Percentiles rank a stretch among this genome's conserved stretches.
These are phyloP conservation scores for Chrysopilus asiliformis DNA, from an alignment of 2,888 invertebrate species.

Conservation along the genomic window DNA sequence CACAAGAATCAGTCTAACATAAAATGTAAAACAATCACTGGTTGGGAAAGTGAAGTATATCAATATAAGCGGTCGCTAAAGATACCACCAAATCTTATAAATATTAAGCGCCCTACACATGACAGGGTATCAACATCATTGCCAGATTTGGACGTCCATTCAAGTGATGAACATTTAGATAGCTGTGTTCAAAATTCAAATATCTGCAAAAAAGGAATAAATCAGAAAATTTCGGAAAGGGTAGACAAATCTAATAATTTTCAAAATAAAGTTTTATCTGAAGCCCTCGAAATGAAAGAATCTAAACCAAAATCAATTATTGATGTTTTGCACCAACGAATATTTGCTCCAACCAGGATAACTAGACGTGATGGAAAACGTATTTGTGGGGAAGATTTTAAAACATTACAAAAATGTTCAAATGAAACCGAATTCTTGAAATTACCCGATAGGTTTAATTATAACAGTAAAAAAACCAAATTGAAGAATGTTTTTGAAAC, in stretches of 20 bases:
- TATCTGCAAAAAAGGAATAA: conserved; percentile 9
- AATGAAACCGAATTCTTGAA: neutral
- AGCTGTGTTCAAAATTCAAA: too few relatives aligned
- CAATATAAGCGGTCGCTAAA: conserved; percentile 68
- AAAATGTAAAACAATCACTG: too few relatives aligned
- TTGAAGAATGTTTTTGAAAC: conserved; percentile 41
- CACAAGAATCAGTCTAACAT: too few relatives aligned
- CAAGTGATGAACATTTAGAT: conserved; percentile 58
- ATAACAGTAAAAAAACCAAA: too few relatives aligned
- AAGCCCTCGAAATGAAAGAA: neutral
- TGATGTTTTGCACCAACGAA: conserved; percentile 31
- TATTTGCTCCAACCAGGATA: conserved; percentile 1
- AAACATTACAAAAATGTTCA: neutral
- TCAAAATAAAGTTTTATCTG: conserved; percentile 38
- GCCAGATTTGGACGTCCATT: conserved; percentile 63
- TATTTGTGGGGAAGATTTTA: too few relatives aligned
- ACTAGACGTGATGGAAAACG: neutral
- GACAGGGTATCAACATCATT: conserved; percentile 59
- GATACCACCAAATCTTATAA: conserved; percentile 69
- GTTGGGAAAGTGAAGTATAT: conserved; percentile 74
- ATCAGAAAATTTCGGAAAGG: neutral
- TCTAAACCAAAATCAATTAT: conserved; percentile 38
- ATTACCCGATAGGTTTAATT: neutral
- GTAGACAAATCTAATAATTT: too few relatives aligned
- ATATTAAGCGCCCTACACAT: conserved; percentile 59